Evolutionary conservation across 2,888 invertebrate species (phyloP).

Genomic region (Torymus auratus): DNA sequence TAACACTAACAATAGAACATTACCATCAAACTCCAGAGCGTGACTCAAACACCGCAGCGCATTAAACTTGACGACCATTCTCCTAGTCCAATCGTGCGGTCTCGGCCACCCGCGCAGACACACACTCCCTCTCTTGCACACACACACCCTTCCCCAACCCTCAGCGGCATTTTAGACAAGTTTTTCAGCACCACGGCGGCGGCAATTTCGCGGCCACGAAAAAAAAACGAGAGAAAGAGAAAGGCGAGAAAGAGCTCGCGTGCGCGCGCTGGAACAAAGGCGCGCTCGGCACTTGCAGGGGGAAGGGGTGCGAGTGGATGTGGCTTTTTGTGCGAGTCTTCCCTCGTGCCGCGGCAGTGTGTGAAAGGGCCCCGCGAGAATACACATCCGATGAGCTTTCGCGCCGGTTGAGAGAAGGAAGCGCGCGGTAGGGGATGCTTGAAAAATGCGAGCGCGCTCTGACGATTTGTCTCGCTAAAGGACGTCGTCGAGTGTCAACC

Average conservation of each 20-base stretch:
- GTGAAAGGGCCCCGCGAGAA: conserved; percentile 49
- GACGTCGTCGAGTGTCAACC: conserved; percentile 26
- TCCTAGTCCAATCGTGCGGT: no score
- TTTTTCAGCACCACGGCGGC: neutral
- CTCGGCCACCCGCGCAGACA: no score
- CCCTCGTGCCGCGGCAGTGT: neutral
- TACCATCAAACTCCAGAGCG: no score
- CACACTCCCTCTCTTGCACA: neutral
- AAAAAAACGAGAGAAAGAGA: conserved; percentile 20
- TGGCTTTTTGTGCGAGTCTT: neutral
- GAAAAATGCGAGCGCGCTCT: conserved; percentile 45
- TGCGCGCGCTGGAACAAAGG: conserved; percentile 47
- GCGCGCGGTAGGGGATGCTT: conserved; percentile 26
- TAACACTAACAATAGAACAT: no score
- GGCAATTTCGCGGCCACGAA: conserved; percentile 16
- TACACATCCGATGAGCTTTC: conserved; percentile 52
- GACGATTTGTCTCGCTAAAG: conserved; percentile 46
- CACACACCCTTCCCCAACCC: neutral
- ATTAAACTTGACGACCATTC: no score
- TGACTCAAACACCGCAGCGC: no score
- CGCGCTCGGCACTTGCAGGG: conserved; percentile 24
- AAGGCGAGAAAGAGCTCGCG: neutral
- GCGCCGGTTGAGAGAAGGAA: conserved; percentile 10
- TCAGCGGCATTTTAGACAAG: neutral
- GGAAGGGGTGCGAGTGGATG: neutral